phyloP scores from a whole-genome alignment of 1,140 invertebrate genomes.

The Bathynomus jamesi region DNA sequence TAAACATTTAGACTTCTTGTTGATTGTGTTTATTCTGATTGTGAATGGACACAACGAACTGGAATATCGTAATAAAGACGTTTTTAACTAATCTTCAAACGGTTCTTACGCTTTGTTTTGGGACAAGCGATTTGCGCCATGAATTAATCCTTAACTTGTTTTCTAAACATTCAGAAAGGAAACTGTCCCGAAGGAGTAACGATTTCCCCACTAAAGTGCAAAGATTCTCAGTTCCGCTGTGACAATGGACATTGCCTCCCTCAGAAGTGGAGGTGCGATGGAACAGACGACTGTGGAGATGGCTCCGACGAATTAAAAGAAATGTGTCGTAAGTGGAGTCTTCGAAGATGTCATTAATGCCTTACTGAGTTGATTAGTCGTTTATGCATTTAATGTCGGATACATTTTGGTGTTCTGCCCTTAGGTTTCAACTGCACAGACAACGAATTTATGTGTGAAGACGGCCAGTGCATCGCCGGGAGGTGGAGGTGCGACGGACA shows the following conservation, averaged over 20 bases:
- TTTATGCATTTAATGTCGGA: constrained; percentile 56
- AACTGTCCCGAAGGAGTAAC: neutral
- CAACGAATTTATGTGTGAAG: constrained; percentile 40
- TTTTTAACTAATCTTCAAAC: too few species aligned
- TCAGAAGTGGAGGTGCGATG: constrained; percentile 10
- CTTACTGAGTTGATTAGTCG: constrained; percentile 50
- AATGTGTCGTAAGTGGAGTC: constrained; percentile 3
- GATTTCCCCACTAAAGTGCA: neutral
- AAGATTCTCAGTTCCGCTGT: constrained; percentile 15
- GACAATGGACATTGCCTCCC: constrained; percentile 9
- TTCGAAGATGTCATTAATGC: too few species aligned
- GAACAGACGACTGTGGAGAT: constrained; percentile 20
- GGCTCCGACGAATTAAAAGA: constrained; percentile 16
- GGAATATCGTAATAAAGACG: too few species aligned
- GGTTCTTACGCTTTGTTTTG: too few species aligned
- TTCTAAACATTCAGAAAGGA: too few species aligned
- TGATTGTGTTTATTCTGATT: too few species aligned
- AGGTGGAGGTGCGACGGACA: constrained; percentile 69
- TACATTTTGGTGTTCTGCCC: constrained; percentile 39
- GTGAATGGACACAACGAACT: too few species aligned
- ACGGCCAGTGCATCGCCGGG: constrained; percentile 40
- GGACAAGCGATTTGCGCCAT: too few species aligned
- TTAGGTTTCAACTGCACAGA: constrained; percentile 8
- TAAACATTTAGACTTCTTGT: too few species aligned
- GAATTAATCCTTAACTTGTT: too few species aligned